Conservation (phyloP, 2,113 vertebrate species). For the Sinocyclocheilus anshuiensis region DNA sequence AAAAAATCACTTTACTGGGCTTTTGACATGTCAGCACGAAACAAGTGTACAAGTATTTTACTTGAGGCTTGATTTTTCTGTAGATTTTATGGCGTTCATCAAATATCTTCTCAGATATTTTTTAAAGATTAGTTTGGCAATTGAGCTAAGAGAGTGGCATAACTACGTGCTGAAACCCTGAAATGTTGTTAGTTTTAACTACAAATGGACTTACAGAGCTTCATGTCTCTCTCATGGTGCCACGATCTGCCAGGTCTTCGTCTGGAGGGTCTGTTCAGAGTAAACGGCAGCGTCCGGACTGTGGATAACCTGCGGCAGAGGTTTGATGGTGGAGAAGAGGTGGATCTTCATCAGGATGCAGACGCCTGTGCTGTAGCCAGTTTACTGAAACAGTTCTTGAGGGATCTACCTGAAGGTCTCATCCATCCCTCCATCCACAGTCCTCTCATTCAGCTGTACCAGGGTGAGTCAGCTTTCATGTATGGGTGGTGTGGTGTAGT, state of each 20-base stretch:
- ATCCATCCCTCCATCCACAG: conserved; percentile 77
- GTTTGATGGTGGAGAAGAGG: conserved; percentile 77
- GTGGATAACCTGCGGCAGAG: conserved; percentile 82
- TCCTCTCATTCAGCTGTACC: conserved; percentile 78
- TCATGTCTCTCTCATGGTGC: conserved; percentile 2
- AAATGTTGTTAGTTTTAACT: background rate
- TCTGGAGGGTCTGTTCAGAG: conserved; percentile 91
- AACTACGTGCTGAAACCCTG: background rate
- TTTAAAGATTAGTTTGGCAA: background rate
- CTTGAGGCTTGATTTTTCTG: background rate
- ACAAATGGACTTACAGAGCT: background rate
- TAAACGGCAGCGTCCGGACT: conserved; percentile 84
- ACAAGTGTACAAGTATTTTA: background rate
- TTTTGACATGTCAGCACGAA: background rate
- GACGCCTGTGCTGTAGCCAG: conserved; percentile 85
- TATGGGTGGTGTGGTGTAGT: background rate
- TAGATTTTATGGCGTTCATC: background rate
- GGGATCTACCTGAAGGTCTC: conserved; percentile 85
- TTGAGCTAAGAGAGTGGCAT: background rate
- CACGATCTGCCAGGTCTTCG: conserved; percentile 77
- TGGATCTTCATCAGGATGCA: conserved; percentile 75
- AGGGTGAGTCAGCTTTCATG: conserved; percentile 74
- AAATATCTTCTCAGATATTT: background rate
- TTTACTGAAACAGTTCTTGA: conserved; percentile 87
- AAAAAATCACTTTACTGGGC: background rate